Conservation (phyloP, 23 tunicate species). For the Styela clava region DNA sequence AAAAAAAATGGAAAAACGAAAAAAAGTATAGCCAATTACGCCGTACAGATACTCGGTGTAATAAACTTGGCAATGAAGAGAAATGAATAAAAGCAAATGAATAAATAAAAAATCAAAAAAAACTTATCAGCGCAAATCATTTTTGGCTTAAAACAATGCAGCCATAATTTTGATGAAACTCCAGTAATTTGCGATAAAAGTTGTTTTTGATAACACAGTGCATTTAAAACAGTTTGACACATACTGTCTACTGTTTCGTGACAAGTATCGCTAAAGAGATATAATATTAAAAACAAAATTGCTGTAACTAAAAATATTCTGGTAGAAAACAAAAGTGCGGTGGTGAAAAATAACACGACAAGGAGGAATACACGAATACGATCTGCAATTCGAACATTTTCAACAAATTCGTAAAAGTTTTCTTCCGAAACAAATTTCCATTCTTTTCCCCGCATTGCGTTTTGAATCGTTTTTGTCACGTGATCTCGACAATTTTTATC, state of each 20-base stretch:
- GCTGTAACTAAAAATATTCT: neutral
- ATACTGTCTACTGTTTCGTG: neutral
- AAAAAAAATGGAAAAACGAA: too few relatives aligned
- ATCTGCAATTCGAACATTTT: slow-evolving; percentile 1
- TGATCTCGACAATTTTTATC: slow-evolving; percentile 15
- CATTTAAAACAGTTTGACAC: neutral
- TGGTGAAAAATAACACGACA: neutral
- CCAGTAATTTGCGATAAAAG: neutral
- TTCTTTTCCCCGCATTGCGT: neutral
- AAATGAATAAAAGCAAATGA: too few relatives aligned
- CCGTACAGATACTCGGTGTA: too few relatives aligned
- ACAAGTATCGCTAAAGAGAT: neutral
- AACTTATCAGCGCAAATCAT: neutral
- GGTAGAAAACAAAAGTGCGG: neutral
- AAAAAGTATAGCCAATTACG: too few relatives aligned
- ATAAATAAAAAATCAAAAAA: too few relatives aligned
- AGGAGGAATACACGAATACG: neutral
- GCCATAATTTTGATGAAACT: neutral
- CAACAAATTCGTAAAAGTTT: slow-evolving; percentile 6
- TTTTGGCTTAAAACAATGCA: neutral
- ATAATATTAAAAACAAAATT: neutral
- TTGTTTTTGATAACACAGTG: neutral
- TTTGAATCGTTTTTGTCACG: slow-evolving; percentile 7
- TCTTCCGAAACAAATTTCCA: neutral
- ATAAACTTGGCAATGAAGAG: too few relatives aligned